A percentile compares a stretch with the other conserved stretches of the same genome.
Evolutionary conservation across 2,113 vertebrate genomes (phyloP).

Genomic region (Rousettus leschenaultii): DNA sequence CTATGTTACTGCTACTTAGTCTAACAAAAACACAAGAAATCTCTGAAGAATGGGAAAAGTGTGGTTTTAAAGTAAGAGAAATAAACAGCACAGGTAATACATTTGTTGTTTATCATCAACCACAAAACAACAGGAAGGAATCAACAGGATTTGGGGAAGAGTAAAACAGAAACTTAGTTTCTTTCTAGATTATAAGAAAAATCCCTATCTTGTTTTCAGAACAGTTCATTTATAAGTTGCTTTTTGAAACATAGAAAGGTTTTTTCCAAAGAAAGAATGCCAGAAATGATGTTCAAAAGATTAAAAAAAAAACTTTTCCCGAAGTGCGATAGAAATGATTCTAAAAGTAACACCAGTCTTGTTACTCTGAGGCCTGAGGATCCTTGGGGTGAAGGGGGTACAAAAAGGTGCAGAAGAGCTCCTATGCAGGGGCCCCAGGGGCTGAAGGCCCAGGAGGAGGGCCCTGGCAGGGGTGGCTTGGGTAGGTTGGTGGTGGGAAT

Average conservation of each 20-base stretch:
- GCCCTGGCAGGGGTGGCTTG: background rate
- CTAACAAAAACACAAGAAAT: background rate
- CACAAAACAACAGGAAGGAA: background rate
- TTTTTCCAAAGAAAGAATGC: conserved; percentile 10
- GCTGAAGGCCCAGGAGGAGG: background rate
- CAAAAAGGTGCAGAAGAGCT: no score
- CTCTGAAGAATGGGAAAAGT: background rate
- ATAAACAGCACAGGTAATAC: background rate
- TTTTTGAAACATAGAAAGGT: background rate
- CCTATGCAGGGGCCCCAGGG: background rate
- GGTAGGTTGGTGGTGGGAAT: no score
- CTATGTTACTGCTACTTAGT: background rate
- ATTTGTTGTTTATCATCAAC: background rate
- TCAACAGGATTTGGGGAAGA: background rate
- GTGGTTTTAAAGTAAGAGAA: background rate
- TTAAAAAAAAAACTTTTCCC: background rate
- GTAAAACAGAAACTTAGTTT: background rate
- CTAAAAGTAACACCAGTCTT: background rate
- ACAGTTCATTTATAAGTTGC: background rate
- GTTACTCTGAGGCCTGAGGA: background rate
- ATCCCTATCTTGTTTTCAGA: background rate
- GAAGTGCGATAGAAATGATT: background rate
- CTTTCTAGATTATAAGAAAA: background rate
- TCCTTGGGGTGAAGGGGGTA: background rate
- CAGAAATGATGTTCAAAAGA: background rate